Evolutionary conservation across 2,797 vertebrate species (phyloP).

Genomic region (Sebastes cheni): DNA sequence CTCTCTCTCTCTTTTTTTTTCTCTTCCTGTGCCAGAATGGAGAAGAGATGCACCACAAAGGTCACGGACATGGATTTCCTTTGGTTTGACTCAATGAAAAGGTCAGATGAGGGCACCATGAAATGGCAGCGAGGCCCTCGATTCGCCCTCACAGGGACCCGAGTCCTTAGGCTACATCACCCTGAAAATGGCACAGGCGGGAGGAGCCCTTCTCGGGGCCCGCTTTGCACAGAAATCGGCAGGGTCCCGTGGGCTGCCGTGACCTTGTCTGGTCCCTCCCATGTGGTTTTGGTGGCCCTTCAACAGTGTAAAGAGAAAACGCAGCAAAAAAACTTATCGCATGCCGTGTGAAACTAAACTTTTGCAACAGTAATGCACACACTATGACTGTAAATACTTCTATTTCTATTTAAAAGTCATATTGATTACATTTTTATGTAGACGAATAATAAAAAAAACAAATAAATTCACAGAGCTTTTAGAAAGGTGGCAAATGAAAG

Average conservation of each 20-base stretch:
- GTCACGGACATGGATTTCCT: conserved; percentile 82
- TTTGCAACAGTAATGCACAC: background rate
- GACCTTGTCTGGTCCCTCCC: conserved; percentile 31
- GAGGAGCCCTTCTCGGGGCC: conserved; percentile 4
- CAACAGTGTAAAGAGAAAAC: background rate
- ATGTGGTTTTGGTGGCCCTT: conserved; percentile 14
- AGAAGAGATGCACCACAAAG: conserved; percentile 76
- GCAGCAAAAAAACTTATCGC: background rate
- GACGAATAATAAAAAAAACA: no score
- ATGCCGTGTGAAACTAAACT: background rate
- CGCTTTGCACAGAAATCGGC: conserved; percentile 3
- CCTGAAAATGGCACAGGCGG: conserved; percentile 62
- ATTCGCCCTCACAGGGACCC: conserved; percentile 51
- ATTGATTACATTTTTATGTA: no score
- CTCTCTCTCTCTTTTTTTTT: conserved; percentile 2
- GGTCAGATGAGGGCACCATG: conserved; percentile 79
- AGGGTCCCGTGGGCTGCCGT: conserved; percentile 28
- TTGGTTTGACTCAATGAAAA: conserved; percentile 82
- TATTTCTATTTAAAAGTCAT: background rate
- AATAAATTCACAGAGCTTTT: no score
- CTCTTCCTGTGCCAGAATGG: conserved; percentile 63
- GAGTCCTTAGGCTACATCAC: conserved; percentile 54
- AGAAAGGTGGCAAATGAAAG: no score
- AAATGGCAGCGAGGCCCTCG: conserved; percentile 78
- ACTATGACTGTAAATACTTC: background rate